phyloP scores from a whole-genome alignment of 2,797 vertebrate genomes.

The Menidia menidia region DNA sequence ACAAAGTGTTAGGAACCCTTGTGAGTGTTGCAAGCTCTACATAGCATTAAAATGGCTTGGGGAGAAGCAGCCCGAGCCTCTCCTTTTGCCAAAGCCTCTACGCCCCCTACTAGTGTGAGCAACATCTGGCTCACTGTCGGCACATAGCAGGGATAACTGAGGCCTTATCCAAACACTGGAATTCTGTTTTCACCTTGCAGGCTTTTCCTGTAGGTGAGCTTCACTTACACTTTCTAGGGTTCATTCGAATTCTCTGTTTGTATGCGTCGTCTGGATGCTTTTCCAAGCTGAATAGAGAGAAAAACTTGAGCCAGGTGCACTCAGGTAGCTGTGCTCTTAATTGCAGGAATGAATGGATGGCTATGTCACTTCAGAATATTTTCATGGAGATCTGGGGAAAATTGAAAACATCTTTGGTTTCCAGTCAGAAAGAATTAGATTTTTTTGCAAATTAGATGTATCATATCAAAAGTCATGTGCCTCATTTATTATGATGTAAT shows the following conservation, averaged over 20 bases:
- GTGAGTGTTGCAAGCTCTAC: conserved; percentile 25
- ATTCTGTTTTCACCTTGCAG: conserved; percentile 78
- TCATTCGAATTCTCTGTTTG: conserved; percentile 36
- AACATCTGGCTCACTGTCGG: conserved; percentile 72
- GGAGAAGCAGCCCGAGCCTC: conserved; percentile 23
- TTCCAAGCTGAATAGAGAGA: conserved; percentile 32
- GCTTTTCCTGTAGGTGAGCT: conserved; percentile 73
- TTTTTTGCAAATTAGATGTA: neutral
- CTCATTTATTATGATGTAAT: neutral
- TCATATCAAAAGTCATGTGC: neutral
- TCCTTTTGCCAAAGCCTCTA: conserved; percentile 16
- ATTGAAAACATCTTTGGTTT: neutral
- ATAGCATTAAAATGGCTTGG: conserved; percentile 11
- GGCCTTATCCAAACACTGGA: conserved; percentile 80
- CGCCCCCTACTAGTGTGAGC: conserved; percentile 36
- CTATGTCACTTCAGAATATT: conserved; percentile 7
- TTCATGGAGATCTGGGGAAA: conserved; percentile 1
- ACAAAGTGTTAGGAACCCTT: conserved; percentile 9
- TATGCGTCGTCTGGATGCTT: conserved; percentile 8
- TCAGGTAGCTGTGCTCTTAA: conserved; percentile 28
- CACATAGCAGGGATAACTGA: conserved; percentile 80
- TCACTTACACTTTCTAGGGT: conserved; percentile 38
- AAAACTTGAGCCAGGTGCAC: conserved; percentile 19
- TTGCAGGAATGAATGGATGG: conserved; percentile 22
- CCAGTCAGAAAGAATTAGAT: too few relatives aligned